A percentile compares a stretch with the other conserved stretches of the same genome.
Conservation (phyloP, 2,113 vertebrate species). For the Alectura lathami region DNA sequence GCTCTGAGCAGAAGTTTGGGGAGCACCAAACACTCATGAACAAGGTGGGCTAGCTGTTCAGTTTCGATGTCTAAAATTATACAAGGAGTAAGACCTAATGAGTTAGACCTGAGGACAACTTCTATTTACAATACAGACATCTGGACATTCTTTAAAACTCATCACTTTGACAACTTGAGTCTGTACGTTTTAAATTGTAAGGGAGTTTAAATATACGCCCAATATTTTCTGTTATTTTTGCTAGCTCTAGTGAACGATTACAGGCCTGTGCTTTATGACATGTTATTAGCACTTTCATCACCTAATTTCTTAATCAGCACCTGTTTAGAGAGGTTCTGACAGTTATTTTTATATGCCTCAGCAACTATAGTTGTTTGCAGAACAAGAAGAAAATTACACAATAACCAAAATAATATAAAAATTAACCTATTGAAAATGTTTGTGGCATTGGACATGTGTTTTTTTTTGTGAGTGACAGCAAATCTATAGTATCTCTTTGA, state of each 20-base stretch:
- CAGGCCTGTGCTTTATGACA: neutral
- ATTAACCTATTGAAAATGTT: neutral
- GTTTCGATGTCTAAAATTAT: neutral
- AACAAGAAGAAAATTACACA: neutral
- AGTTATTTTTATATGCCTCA: neutral
- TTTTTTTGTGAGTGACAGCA: neutral
- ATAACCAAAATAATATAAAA: neutral
- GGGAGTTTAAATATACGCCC: neutral
- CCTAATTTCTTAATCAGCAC: neutral
- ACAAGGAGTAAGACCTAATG: neutral
- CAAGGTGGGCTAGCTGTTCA: neutral
- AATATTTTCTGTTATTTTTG: neutral
- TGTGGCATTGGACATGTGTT: neutral
- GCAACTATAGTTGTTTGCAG: neutral
- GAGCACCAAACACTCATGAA: neutral
- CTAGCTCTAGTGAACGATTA: neutral
- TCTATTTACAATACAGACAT: neutral
- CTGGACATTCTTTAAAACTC: neutral
- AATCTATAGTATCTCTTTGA: neutral
- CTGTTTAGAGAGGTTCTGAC: neutral
- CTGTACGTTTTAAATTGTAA: neutral
- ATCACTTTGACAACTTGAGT: neutral
- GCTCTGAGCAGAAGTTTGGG: neutral
- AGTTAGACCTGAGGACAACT: neutral
- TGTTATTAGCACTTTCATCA: neutral